Base-by-base conservation (phyloP, 2,113 vertebrate genomes). In the Myocastor coypus region DNA sequence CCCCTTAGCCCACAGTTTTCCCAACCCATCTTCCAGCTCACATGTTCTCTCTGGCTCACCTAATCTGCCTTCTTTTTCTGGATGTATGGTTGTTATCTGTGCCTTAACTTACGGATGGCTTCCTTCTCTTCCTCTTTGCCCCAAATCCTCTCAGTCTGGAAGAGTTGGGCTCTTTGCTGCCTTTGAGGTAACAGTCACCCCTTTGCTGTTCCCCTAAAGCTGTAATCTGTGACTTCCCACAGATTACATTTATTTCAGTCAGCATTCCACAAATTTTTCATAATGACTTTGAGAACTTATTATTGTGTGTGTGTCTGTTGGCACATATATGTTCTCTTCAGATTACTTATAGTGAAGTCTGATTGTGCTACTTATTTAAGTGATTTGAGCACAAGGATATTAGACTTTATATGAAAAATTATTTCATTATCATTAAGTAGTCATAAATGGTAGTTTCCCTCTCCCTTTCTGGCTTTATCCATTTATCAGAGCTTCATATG, bases 381-480 rank as follows among this genome's bases (percentile, higher is more conserved):
- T 86, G 59, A 91, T 46, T 63, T 97, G 50, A 64, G 91, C 20
- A 28, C 1, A 40, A 13, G 26, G 8, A 7, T 52, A 68, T 8
- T 87, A 40, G 32, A 64, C 59, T 92, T n/a, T 30, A 69, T 42
- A 37, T 89, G 24, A 93, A 87, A 95, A 92, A 84, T 68, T 0
- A 50, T 80, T 89, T 82, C 10, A 90, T 87, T 13, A 63, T 80
- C 92, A 90, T 57, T 86, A 75, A 3, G 59, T 83, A 3, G 37
- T 7, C 42, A 10, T 68, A 40, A 61, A 42, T 2, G 95, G 83
- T 34, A 42, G 12, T 89, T 42, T 30, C 26, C 82, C 26, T 34
- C 34, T 59, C 30, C 28, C 6, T 34, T 59, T 59, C 30, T 7
- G 50, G 42, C 13, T 37, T 22, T 71, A 22, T n/a, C n/a, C 69